Evolutionary conservation across 2,113 vertebrate genomes (phyloP).

Genomic region (Pungitius pungitius): DNA sequence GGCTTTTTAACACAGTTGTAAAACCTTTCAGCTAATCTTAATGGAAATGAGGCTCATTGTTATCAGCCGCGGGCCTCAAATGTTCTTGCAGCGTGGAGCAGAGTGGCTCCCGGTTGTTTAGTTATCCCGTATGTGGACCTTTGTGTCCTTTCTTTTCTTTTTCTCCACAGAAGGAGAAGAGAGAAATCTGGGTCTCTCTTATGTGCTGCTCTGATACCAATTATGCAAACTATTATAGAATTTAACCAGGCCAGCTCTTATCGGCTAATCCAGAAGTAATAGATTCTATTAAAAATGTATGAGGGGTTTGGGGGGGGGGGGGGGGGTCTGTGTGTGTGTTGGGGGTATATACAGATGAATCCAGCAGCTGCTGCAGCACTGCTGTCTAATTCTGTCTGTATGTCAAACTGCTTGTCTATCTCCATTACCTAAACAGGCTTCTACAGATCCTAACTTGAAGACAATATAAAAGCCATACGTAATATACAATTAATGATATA

Average conservation of each 20-base stretch:
- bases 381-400: conserved; percentile 63
- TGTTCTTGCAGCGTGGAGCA: conserved; percentile 46
- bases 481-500: conserved; percentile 61
- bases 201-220: conserved; percentile 75
- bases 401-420: conserved; percentile 62
- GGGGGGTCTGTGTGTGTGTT: conserved; percentile 30
- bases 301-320: conserved; percentile 60
- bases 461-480: conserved; percentile 39
- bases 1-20: conserved; percentile 57
- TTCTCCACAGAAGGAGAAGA: conserved; percentile 42
- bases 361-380: conserved; percentile 69
- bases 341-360: conserved; percentile 48
- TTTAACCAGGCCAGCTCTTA: conserved; percentile 82
- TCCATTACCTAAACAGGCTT: conserved; percentile 65
- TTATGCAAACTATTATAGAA: conserved; percentile 84
- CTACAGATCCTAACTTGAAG: conserved; percentile 43
- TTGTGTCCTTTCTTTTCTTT: conserved; percentile 54
- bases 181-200: conserved; percentile 70
- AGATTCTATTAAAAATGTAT: conserved; percentile 86
- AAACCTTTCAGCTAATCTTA: conserved; percentile 72
- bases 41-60: conserved; percentile 77
- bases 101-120: conserved; percentile 65
- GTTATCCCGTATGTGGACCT: conserved; percentile 67
- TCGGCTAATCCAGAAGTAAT: conserved; percentile 85
- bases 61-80: conserved; percentile 61